Evolutionary conservation across 1,140 invertebrate species (phyloP), one percentile per base, ranked within the genome.

Genomic region (Trissolcus basalis): DNA sequence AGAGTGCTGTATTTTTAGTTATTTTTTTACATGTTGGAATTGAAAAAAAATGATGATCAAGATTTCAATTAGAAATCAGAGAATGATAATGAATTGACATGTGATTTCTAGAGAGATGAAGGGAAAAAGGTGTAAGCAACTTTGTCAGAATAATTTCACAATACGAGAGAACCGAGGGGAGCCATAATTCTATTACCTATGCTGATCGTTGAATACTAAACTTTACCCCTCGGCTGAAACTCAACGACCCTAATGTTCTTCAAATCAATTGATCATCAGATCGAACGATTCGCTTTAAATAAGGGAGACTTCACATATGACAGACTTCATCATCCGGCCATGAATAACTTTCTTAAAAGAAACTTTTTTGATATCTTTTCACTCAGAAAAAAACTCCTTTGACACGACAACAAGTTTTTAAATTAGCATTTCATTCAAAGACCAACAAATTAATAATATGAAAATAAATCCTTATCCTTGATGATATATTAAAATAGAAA

Each of bases 111-210:
- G 47, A 59, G 36, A 59, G 65, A 51, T 51, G 55, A 43, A 55
- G 47, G 53, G 48, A 41, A 47, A 76, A 60, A 61, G 49, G 12
- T 60, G 15, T 68, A 68, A 55, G 35, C 35, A 55, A 64, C 39
- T 51, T 27, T 68, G 63, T 75, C 43, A 47, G 53, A 68, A 71
- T 82, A 77, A 76, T 68, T 80, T 72, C 51, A 72, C 82, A 85
- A 84, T 81, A 59, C 75, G 76, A 78, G 64, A 73, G 79, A 1
- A 6, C 19, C 19, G 71, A 48, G 55, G 80, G 83, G 81, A 82
- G 73, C 67, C 68, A 82, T 85, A 85, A 87, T 85, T 86, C 78
- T 58, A 84, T 81, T 79, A 69, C 73, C 69, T 51, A 79, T 79
- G 19, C 43, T 73, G 63, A 80, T 81, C 60, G 71, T 75, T 70